These are phyloP conservation scores for Bubalus kerabau DNA, from an alignment of 2,113 vertebrate genomes.

Conservation along the genomic window DNA sequence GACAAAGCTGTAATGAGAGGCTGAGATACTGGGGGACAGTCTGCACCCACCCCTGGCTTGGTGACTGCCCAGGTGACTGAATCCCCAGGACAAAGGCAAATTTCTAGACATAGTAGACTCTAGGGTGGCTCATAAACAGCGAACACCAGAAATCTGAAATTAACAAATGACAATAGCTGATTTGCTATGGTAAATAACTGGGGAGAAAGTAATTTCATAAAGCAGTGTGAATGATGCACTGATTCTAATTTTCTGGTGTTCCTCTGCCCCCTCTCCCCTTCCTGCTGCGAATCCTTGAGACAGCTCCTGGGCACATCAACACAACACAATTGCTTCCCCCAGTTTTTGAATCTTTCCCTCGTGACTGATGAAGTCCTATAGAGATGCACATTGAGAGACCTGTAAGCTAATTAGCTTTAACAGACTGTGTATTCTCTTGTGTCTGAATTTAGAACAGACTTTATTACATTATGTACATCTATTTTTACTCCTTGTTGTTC, in stretches of 20 bases:
- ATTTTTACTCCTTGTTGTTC: background rate
- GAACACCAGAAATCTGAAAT: background rate
- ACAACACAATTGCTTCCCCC: background rate
- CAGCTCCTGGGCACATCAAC: fast-evolving
- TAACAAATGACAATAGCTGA: background rate
- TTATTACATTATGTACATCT: fast-evolving
- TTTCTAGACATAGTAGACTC: background rate
- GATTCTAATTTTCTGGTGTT: background rate
- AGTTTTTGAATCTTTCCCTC: background rate
- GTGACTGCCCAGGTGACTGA: background rate
- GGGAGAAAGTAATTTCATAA: background rate
- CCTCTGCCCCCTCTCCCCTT: background rate
- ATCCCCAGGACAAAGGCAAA: background rate
- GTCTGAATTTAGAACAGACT: background rate
- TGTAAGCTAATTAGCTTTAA: background rate
- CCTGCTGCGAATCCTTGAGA: background rate
- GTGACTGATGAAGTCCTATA: background rate
- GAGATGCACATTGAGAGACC: background rate
- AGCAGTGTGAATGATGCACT: background rate
- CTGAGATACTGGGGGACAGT: fast-evolving
- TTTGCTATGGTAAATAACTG: background rate
- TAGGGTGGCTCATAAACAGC: background rate
- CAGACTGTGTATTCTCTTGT: background rate
- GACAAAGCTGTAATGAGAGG: background rate
- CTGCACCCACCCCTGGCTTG: background rate